Evolutionary conservation across 2,113 vertebrate species (phyloP).

Genomic region (Plecotus auritus): DNA sequence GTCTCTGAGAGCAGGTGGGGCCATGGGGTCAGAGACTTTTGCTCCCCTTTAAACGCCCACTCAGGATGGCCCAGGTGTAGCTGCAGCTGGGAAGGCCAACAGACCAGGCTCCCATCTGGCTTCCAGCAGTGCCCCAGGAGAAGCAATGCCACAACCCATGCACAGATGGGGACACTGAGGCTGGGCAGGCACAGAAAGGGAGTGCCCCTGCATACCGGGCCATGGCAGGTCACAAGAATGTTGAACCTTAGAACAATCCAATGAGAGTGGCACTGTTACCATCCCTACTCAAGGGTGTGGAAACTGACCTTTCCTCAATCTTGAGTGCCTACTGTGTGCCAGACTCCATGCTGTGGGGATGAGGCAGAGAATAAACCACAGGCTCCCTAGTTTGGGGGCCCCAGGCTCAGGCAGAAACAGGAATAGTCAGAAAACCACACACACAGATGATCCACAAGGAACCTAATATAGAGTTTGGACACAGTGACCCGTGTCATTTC

Average conservation of each 20-base stretch:
- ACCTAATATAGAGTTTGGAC: not conserved
- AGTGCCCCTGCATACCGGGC: not conserved
- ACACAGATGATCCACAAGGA: not conserved
- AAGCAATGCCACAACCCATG: not conserved
- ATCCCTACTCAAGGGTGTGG: not conserved
- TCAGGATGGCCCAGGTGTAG: not conserved
- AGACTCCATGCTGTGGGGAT: not conserved
- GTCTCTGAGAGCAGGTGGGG: not conserved
- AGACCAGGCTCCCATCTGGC: not conserved
- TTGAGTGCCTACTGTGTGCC: not conserved
- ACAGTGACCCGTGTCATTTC: not conserved
- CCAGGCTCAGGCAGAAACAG: not conserved
- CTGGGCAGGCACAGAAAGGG: not conserved
- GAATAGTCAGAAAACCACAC: not conserved
- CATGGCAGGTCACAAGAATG: not conserved
- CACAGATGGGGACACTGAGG: not conserved
- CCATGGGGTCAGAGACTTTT: not conserved
- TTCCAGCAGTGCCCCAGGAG: not conserved
- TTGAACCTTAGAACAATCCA: not conserved
- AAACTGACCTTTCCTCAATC: not conserved
- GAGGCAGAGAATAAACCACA: no score
- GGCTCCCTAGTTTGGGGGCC: not conserved
- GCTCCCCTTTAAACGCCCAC: not conserved
- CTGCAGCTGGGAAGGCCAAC: not conserved
- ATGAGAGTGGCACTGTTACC: not conserved